Base-by-base conservation (phyloP, 2,888 invertebrate genomes). In the Apamea anceps region DNA sequence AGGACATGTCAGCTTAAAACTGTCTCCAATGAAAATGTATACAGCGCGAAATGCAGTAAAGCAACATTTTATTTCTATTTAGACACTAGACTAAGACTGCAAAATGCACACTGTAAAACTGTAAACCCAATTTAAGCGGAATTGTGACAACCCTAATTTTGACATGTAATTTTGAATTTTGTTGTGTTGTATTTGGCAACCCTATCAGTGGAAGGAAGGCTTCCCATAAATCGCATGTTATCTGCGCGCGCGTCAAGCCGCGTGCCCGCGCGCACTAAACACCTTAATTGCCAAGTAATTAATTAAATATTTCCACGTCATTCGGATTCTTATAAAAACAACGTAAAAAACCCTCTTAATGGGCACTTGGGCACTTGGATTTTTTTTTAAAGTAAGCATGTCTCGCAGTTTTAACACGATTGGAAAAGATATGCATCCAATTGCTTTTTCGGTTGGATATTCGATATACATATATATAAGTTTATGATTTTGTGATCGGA, bases 151-250 rank as follows among this genome's bases (percentile, higher is more conserved):
- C 25, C 4, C 2, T 12, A 25, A 45, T 37, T 42, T 63, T 48
- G 12, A 32, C 57, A 12, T n/a, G 28, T n/a, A n/a, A n/a, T n/a
- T n/a, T n/a, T n/a, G n/a, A n/a, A n/a, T n/a, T n/a, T n/a, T n/a
- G n/a, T n/a, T n/a, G n/a, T n/a, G n/a, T n/a, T n/a, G n/a, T n/a
- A 72, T 84, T 51, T 5, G 54, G 13, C 70, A 85, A 73, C 85
- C 85, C 85, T 85, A 81, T 71, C 62, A 42, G 32, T 48, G 12
- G 42, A 71, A 48, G 21, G 32, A 70, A 71, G 63, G 68, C 57
- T 54, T 68, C 72, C 85, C 85, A 90, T 91, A 91, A 90, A 90
- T 87, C 74, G 77, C 79, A 65, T 37, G 87, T 87, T 91, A 91
- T 91, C 91, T 84, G 80, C 74, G 87, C 77, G 70, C 72, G 81